Conservation (phyloP, 2,113 vertebrate species). For the Corythaeola cristata region DNA sequence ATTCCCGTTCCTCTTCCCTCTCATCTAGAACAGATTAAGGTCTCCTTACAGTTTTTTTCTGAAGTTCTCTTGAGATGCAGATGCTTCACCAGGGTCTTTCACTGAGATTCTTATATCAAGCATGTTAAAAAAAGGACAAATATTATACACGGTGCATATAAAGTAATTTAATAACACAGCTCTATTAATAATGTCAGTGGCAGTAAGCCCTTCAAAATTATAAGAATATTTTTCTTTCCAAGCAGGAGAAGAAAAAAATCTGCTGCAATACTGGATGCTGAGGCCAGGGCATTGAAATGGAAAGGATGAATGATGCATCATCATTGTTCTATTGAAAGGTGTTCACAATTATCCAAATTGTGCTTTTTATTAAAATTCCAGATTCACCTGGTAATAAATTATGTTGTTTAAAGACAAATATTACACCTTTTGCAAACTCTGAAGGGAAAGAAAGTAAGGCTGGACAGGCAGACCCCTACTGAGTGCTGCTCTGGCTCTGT, state of each 20-base stretch:
- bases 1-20: neutral
- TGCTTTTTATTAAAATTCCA: neutral
- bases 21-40: neutral
- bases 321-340: neutral
- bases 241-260: neutral
- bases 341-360: neutral
- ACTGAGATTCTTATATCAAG: neutral
- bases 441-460: neutral
- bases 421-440: neutral
- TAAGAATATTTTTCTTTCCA: neutral
- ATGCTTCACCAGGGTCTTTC: neutral
- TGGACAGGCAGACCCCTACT: neutral
- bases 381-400: neutral
- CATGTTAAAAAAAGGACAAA: neutral
- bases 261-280: neutral
- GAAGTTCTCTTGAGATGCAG: neutral
- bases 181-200: neutral
- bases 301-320: neutral
- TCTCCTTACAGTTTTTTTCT: neutral
- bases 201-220: neutral
- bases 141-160: neutral
- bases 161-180: neutral
- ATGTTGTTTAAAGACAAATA: neutral
- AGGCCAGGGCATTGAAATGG: neutral
- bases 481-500: conserved; percentile 19